Evolutionary conservation across 2,113 vertebrate species (phyloP).

Genomic region (Lanius ludovicianus): DNA sequence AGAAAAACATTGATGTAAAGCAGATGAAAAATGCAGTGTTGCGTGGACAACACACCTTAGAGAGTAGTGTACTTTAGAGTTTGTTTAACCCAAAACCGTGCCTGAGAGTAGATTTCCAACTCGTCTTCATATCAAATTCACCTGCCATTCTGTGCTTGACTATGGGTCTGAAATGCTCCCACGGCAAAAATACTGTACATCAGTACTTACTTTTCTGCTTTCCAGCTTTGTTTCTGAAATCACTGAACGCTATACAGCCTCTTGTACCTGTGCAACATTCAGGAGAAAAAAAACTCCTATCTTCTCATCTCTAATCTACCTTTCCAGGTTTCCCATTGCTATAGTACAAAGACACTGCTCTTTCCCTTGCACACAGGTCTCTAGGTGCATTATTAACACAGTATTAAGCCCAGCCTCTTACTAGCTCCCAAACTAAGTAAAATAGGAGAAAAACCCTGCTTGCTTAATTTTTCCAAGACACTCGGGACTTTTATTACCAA

Average conservation of each 20-base stretch:
- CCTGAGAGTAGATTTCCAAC: neutral
- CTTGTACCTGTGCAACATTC: neutral
- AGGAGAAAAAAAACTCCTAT: neutral
- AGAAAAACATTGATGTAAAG: neutral
- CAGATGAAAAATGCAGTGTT: neutral
- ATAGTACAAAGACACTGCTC: neutral
- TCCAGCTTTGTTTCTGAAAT: neutral
- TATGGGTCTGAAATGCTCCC: neutral
- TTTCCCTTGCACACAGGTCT: neutral
- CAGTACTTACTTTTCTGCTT: neutral
- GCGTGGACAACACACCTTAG: neutral
- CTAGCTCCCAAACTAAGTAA: neutral
- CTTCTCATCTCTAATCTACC: neutral
- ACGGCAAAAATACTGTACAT: neutral
- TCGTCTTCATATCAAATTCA: neutral
- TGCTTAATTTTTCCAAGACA: neutral
- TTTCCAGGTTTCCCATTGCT: neutral
- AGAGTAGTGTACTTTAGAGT: accelerated
- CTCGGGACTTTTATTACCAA: neutral
- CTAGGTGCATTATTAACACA: neutral
- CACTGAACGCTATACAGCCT: neutral
- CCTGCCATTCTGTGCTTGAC: neutral
- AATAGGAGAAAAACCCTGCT: neutral
- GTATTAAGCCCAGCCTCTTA: neutral
- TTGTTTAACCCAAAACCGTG: neutral